Conservation (phyloP, 2,888 invertebrate species). For the Morinoia aosen region DNA sequence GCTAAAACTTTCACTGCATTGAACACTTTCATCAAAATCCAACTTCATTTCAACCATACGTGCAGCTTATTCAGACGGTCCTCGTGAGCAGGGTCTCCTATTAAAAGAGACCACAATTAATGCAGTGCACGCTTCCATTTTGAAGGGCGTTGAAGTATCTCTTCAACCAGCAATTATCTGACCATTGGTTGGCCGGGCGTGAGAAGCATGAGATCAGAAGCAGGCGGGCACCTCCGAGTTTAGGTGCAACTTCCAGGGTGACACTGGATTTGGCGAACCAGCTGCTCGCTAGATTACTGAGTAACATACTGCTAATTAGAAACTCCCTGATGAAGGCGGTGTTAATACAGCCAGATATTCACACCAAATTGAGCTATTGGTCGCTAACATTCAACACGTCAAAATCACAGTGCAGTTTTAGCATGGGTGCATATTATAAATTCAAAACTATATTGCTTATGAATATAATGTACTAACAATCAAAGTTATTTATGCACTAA, state of each 20-base stretch:
- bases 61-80: neutral
- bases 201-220: neutral
- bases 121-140: constrained; percentile 4
- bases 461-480: no score
- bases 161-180: constrained; percentile 5
- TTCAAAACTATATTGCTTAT: no score
- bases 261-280: neutral
- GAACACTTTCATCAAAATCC: neutral
- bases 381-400: no score
- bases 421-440: no score
- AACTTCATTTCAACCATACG: neutral
- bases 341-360: neutral
- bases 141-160: constrained; percentile 7
- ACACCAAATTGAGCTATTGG: neutral
- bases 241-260: neutral
- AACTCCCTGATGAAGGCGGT: neutral
- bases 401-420: no score
- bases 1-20: neutral
- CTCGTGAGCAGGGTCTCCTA: neutral
- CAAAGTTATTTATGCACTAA: no score
- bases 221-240: neutral
- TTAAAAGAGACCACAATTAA: constrained; percentile 4
- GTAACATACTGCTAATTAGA: neutral
- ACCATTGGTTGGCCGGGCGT: constrained; percentile 5
- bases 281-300: neutral